Evolutionary conservation across 2,888 invertebrate genomes (phyloP).

Genomic region (Hartigia nigra): DNA sequence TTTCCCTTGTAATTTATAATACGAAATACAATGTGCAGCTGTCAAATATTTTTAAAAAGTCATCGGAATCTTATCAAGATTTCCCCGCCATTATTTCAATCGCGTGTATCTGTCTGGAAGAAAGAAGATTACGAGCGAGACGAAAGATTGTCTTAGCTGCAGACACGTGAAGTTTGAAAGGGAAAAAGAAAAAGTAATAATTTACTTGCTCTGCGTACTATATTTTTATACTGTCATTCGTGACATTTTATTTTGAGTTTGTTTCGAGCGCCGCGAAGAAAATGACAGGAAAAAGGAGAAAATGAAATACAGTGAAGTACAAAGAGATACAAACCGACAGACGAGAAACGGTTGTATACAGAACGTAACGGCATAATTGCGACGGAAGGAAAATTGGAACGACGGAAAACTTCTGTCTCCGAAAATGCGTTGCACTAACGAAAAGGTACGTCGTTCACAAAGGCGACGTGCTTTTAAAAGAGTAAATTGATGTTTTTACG

Average conservation of each 20-base stretch:
- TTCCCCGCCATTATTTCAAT: background rate
- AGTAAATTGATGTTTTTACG: background rate
- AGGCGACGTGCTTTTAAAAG: background rate
- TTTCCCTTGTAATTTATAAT: background rate
- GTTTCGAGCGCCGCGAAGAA: background rate
- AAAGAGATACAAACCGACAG: background rate
- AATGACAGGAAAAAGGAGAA: background rate
- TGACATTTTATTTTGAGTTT: background rate
- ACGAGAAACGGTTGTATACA: background rate
- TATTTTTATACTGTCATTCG: background rate
- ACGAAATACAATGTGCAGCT: background rate
- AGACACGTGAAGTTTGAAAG: background rate
- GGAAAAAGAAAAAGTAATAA: background rate
- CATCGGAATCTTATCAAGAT: background rate
- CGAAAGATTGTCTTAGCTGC: background rate
- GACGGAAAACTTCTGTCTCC: background rate
- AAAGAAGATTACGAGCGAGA: background rate
- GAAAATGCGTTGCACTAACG: background rate
- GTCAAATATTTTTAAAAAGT: background rate
- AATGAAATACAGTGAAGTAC: background rate
- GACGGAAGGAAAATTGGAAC: background rate
- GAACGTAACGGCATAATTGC: background rate
- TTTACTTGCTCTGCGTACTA: background rate
- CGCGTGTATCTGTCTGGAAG: background rate
- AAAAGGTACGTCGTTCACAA: background rate